A percentile compares a stretch with the other conserved stretches of the same genome.
Evolutionary conservation across 2,797 vertebrate genomes (phyloP).

Genomic region (Xiphorhynchus erythropygius): DNA sequence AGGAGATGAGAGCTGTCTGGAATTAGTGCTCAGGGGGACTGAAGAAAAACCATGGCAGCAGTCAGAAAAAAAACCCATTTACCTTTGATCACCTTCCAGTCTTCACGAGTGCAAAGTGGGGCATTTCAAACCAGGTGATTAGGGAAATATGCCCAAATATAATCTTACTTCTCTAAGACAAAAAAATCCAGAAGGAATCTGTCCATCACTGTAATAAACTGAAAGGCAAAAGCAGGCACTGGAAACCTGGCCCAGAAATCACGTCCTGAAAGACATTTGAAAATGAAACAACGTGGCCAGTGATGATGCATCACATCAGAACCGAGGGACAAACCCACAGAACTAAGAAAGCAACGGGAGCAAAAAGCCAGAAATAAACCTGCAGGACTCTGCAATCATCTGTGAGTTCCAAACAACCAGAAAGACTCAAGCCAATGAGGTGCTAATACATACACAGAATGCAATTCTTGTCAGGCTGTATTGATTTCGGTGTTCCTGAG

Average conservation of each 20-base stretch:
- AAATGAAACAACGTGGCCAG: not conserved
- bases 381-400: not conserved
- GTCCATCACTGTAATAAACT: not conserved
- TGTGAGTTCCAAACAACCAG: not conserved
- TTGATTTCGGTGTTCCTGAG: conserved; percentile 55
- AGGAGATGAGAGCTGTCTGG: not conserved
- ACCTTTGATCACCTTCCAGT: not conserved
- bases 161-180: not conserved
- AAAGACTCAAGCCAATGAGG: conserved; percentile 44
- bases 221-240: not conserved
- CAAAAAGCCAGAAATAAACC: not conserved
- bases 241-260: not conserved
- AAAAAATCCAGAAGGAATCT: not conserved
- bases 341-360: not conserved
- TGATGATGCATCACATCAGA: not conserved
- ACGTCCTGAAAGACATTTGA: not conserved
- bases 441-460: conserved; percentile 51
- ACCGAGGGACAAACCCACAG: not conserved
- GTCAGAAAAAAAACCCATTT: not conserved
- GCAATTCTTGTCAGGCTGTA: conserved; percentile 32
- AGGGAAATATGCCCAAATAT: not conserved
- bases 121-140: not conserved
- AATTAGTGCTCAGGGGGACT: not conserved
- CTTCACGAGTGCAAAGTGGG: not conserved
- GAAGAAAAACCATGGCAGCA: not conserved